These are phyloP conservation scores for Macaca fascicularis DNA, from an alignment of 2,113 vertebrate genomes.

Conservation along the genomic window T2T-MFA8v1.1 NC_088392.1:69555501-69556000, in stretches of 20 bases:
- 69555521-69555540: not conserved
- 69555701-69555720: not conserved
- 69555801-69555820: not conserved
- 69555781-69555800: not conserved
- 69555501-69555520: not conserved
- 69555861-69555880: not conserved
- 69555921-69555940: slow-evolving; percentile 41
- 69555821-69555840: not conserved
- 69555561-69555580: not conserved
- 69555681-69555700: not conserved
- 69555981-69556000: slow-evolving; percentile 93
- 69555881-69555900: not conserved
- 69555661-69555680: not conserved
- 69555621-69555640: not conserved
- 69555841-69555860: not conserved
- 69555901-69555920: not conserved
- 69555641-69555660: not conserved
- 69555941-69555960: slow-evolving; percentile 57
- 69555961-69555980: slow-evolving; percentile 91
- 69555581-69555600: not conserved
- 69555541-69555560: not conserved
- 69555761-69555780: not conserved
- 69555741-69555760: not conserved
- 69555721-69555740: not conserved
- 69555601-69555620: not conserved